Evolutionary conservation across 2,888 invertebrate species (phyloP), one percentile per base, ranked within the genome.

Genomic region (Rapana venosa): DNA sequence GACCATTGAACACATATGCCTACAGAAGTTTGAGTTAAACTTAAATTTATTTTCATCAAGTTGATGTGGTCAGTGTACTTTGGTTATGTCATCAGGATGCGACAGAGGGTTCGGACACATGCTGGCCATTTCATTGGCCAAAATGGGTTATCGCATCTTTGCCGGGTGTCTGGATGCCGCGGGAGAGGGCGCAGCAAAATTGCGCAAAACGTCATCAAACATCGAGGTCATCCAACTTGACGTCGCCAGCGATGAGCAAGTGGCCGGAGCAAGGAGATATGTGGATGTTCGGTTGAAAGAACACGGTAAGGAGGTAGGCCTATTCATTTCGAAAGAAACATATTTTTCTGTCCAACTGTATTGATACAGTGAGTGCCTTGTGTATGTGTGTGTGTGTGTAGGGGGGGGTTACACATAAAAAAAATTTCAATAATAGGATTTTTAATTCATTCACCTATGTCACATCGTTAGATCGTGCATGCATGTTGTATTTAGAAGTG

Each of bases 21-120:
- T 47, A 47, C 47, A 47, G 47, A 47, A 47, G 47, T 47, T 47
- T 47, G 2, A 47, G 47, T 47, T 8, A 47, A 47, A 47, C 47
- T 47, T 47, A 5, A 5, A 47, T 47, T 47, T 47, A 8, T 47
- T 47, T 47, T 47, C 8, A 47, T 47, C 47, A 47, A 5, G 47
- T 47, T 47, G 2, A 47, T 47, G 47, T 47, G 47, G 8, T 47
- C 4, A 5, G 8, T 47, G 47, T 47, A 47, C 47, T 47, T 8
- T 47, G 47, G 4, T 47, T 47, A 1, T 79, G 77, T 17, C 17
- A 32, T 0, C 87, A 94, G 94, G 94, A 35, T 94, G 94, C 91
- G 94, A 94, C 83, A 89, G 92, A 61, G 94, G 94, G 22, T 94
- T 94, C 83, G 94, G 94, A 4, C 90, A 92, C 85, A 91, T 92